These are phyloP conservation scores for Microcebus ravelobensis DNA, from an alignment of 2,113 vertebrate species.

Conservation along the genomic window DNA sequence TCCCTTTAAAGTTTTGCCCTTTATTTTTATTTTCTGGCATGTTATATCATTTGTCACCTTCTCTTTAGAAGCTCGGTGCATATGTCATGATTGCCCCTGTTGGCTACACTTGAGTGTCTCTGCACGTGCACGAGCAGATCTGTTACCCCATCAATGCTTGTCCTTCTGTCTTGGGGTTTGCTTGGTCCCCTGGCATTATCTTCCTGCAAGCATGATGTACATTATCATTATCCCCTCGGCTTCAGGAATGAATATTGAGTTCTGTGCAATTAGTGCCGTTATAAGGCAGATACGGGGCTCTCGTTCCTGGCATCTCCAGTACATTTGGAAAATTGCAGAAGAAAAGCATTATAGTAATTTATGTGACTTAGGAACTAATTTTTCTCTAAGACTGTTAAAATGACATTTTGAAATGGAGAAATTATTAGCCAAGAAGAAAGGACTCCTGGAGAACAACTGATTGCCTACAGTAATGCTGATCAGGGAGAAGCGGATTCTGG, in stretches of 20 bases:
- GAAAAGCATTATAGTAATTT: slow-evolving; percentile 43
- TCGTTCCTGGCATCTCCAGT: slow-evolving; percentile 24
- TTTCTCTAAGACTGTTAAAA: slow-evolving; percentile 58
- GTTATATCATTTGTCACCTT: neutral
- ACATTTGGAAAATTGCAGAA: slow-evolving; percentile 3
- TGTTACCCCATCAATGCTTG: fast-evolving
- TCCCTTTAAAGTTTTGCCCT: neutral
- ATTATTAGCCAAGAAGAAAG: slow-evolving; percentile 42
- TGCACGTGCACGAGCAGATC: neutral
- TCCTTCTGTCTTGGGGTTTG: neutral
- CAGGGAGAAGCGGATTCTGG: neutral
- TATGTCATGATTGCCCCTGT: neutral
- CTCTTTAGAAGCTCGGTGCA: neutral
- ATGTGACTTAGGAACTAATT: slow-evolving; percentile 38
- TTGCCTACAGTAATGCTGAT: neutral
- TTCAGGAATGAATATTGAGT: slow-evolving; percentile 34
- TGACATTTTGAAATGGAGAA: slow-evolving; percentile 50
- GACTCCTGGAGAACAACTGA: slow-evolving; percentile 22
- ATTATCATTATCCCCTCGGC: neutral
- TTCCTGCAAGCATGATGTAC: neutral
- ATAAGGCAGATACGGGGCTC: neutral
- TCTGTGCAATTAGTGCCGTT: slow-evolving; percentile 37
- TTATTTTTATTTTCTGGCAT: neutral
- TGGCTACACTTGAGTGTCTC: neutral
- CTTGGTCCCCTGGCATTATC: neutral